Base-by-base conservation (phyloP, 2,888 invertebrate genomes). In the Strigamia crassipes region DNA sequence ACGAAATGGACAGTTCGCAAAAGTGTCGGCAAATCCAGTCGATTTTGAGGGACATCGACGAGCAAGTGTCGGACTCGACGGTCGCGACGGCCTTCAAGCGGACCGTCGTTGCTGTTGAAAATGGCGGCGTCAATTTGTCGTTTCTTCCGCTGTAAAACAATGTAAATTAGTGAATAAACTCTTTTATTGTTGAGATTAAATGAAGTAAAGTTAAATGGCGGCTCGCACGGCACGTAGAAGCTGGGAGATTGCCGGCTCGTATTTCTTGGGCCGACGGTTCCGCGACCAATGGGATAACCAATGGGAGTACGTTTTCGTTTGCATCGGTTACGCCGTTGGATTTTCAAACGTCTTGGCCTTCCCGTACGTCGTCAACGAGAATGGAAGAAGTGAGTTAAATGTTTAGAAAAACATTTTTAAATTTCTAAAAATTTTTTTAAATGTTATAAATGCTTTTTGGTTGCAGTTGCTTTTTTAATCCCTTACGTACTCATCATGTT, bases 11-110 rank as follows among this genome's bases (percentile, higher is more conserved):
- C n/a, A n/a, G n/a, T n/a, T n/a, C n/a, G n/a, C n/a, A n/a, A n/a
- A n/a, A n/a, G n/a, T n/a, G n/a, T n/a, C n/a, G n/a, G n/a, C n/a
- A 61, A 61, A 61, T 61, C 61, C 4, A 61, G 61, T 61, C 21
- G 61, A 61, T 61, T 5, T 5, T 61, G 18, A 1, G n/a, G 4
- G 61, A 61, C 18, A 61, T 61, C 21, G 61, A 61, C 21, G 61
- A 61, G 18, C 9, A 61, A 21, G 61, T 61, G 1, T 15, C 61
- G 9, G 61, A 61, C 10, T 61, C n/a, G 61, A 61, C 61, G 1
- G 61, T 61, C 9, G 61, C 61, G 10, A 61, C 61, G 23, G 61
- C 61, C 10, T 61, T 61, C 1, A 61, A 61, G 18, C 2, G 61
- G 18, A 61, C 61, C 18, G 61, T 61, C 21, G 18, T 61, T 12